Percentiles rank a stretch among this genome's conserved stretches.
These are phyloP conservation scores for Caretta caretta DNA, from an alignment of 2,113 vertebrate species.

Conservation along the genomic window DNA sequence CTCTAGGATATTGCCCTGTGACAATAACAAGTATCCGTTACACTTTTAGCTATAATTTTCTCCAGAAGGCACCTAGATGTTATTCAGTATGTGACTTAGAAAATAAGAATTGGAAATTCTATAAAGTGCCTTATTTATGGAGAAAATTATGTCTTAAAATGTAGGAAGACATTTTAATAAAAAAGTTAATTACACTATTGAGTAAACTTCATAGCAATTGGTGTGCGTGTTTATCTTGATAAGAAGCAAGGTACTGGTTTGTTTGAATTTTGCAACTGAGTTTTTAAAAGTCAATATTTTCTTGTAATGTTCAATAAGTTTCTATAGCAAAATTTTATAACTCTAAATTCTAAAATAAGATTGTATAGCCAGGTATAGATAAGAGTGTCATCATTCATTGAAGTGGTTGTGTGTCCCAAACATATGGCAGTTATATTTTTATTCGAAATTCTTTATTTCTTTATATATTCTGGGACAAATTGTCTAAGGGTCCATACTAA, in stretches of 20 bases:
- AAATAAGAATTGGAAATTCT: not conserved
- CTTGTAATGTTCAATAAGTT: not conserved
- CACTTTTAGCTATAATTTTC: not conserved
- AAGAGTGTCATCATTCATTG: not conserved
- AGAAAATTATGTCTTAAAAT: not conserved
- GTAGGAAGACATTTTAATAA: not conserved
- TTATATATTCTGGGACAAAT: not conserved
- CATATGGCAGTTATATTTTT: not conserved
- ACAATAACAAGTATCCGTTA: not conserved
- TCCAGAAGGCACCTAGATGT: not conserved
- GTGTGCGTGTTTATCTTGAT: not conserved
- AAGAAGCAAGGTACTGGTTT: not conserved
- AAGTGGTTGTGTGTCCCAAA: not conserved
- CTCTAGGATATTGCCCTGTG: not conserved
- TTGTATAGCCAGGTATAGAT: not conserved
- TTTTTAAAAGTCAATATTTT: not conserved
- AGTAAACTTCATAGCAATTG: not conserved
- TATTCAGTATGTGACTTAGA: not conserved
- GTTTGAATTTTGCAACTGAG: not conserved
- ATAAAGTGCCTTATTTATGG: not conserved
- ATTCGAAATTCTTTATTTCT: fast-evolving
- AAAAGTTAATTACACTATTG: not conserved
- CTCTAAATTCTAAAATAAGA: not conserved
- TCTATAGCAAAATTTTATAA: not conserved
- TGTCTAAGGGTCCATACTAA: not conserved